phyloP scores from a whole-genome alignment of 2,113 vertebrate genomes.

The Pipa parva region DNA sequence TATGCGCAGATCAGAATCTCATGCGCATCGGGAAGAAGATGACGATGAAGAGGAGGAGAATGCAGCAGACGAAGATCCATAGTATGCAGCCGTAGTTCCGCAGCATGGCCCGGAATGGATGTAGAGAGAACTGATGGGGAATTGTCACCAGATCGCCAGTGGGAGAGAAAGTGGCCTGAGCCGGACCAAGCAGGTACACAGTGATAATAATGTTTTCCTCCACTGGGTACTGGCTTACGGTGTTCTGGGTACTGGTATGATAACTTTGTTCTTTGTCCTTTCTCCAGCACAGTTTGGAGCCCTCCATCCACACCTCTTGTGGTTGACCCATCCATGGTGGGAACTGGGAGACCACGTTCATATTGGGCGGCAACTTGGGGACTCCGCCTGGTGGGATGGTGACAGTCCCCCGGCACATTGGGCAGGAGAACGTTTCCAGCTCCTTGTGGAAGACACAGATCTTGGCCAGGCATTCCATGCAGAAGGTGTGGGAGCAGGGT shows the following conservation, averaged over 20 bases:
- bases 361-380: conserved; percentile 61
- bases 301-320: conserved; percentile 31
- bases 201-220: conserved; percentile 20
- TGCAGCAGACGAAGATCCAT: conserved; percentile 27
- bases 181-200: neutral
- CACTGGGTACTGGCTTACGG: conserved; percentile 8
- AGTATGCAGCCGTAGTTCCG: conserved; percentile 22
- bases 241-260: neutral
- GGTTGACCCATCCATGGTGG: conserved; percentile 60
- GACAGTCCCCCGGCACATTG: conserved; percentile 63
- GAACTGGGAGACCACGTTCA: conserved; percentile 58
- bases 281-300: conserved; percentile 34
- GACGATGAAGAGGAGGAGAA: conserved; percentile 16
- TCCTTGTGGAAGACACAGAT: conserved; percentile 65
- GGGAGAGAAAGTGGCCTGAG: neutral
- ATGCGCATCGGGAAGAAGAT: conserved; percentile 24
- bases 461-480: conserved; percentile 71
- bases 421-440: conserved; percentile 65
- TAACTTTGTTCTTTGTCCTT: neutral
- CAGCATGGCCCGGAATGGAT: neutral
- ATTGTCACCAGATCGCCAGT: neutral
- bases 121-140: neutral
- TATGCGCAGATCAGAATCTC: neutral
- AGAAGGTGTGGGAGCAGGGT: conserved; percentile 71
- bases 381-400: conserved; percentile 62